Conservation (phyloP, 2,113 vertebrate species). For the Tauraco erythrolophus region DNA sequence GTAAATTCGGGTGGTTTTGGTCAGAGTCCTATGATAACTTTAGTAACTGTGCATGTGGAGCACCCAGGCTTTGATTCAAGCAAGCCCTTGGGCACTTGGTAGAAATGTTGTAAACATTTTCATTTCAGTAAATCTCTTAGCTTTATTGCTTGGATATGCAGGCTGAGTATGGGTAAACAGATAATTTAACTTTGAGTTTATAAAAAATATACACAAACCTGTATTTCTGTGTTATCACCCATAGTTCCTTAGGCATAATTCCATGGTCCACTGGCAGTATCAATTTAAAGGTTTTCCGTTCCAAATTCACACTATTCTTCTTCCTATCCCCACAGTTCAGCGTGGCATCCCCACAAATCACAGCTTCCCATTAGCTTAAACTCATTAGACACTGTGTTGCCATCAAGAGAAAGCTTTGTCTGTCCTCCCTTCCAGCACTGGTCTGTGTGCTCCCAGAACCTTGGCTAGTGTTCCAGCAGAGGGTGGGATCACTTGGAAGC, state of each 20-base stretch:
- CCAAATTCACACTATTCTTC: rapidly evolving
- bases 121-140: not conserved
- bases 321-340: not conserved
- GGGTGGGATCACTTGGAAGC: not conserved
- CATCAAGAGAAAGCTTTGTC: not conserved
- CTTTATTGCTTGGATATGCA: not conserved
- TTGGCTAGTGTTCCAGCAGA: rapidly evolving
- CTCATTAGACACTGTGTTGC: not conserved
- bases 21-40: not conserved
- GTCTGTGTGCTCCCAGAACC: rapidly evolving
- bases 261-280: not conserved
- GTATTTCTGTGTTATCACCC: not conserved
- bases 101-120: not conserved
- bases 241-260: not conserved
- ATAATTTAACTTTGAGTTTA: not conserved
- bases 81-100: not conserved
- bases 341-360: not conserved
- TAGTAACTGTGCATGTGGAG: not conserved
- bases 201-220: not conserved
- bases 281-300: not conserved
- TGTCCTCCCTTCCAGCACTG: not conserved
- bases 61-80: not conserved
- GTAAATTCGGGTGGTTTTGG: not conserved
- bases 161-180: not conserved
- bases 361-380: not conserved